Percentiles rank a stretch among this genome's conserved stretches.
phyloP scores from a whole-genome alignment of 2,113 vertebrate genomes.

The Perognathus longimembris region DNA sequence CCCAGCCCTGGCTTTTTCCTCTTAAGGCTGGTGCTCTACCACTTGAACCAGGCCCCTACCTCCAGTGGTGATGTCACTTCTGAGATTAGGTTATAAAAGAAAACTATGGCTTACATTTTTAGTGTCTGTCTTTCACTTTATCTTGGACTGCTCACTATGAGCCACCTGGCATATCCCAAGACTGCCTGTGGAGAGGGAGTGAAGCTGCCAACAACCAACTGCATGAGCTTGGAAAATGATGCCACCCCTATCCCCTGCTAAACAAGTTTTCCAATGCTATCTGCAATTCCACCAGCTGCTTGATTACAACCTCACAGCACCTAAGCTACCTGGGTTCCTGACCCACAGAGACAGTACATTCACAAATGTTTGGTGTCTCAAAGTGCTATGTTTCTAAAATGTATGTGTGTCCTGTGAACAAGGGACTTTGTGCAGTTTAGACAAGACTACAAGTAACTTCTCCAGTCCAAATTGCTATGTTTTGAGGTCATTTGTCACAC shows the following conservation, averaged over 20 bases:
- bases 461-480: background rate
- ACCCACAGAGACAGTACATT: slow-evolving; percentile 8
- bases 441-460: background rate
- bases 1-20: no score
- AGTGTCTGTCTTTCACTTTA: background rate
- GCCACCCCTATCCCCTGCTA: no score
- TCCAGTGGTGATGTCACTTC: background rate
- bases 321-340: slow-evolving; percentile 33
- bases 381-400: background rate
- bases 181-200: background rate
- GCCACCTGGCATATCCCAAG: background rate
- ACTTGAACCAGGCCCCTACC: no score
- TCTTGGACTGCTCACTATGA: background rate
- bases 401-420: background rate
- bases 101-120: background rate
- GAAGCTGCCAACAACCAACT: background rate
- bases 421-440: background rate
- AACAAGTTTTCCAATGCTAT: background rate
- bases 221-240: background rate
- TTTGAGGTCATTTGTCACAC: background rate
- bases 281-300: background rate
- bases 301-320: background rate
- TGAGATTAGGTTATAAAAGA: slow-evolving; percentile 28
- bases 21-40: no score
- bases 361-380: slow-evolving; percentile 10